phyloP scores from a whole-genome alignment of 2,113 vertebrate species.

The Phainopepla nitens region DNA sequence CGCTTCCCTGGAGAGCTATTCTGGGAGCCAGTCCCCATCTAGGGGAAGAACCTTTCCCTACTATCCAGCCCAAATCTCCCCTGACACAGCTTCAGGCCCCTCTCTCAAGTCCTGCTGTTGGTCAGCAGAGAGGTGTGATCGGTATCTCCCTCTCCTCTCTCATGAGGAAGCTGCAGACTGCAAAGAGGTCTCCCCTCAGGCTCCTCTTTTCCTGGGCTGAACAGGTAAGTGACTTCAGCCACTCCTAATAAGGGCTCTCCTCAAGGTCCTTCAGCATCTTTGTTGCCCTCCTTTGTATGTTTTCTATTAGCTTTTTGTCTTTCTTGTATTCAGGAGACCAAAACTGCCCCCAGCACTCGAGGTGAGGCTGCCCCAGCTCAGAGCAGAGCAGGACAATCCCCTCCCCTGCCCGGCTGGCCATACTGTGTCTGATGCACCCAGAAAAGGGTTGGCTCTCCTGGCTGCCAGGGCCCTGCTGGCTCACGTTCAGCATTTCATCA shows the following conservation, averaged over 20 bases:
- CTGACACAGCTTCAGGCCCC: not conserved
- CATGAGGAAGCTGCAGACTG: not conserved
- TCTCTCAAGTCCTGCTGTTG: not conserved
- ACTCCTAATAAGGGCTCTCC: not conserved
- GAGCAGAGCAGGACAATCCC: not conserved
- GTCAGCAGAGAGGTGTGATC: not conserved
- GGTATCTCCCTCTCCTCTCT: not conserved
- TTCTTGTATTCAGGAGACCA: not conserved
- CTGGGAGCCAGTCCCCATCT: rapidly evolving
- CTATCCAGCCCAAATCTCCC: not conserved
- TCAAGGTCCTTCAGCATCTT: not conserved
- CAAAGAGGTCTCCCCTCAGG: not conserved
- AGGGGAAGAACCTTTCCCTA: not conserved
- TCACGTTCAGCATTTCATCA: rapidly evolving
- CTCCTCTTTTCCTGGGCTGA: not conserved
- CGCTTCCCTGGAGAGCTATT: not conserved
- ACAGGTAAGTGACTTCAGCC: not conserved
- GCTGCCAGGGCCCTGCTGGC: not conserved
- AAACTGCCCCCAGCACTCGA: rapidly evolving
- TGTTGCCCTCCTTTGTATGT: not conserved
- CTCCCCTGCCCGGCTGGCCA: rapidly evolving
- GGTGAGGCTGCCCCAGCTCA: not conserved
- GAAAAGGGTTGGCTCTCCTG: not conserved
- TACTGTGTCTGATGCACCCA: not conserved
- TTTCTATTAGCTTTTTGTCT: not conserved